A percentile compares a stretch with the other conserved stretches of the same genome.
phyloP scores from a whole-genome alignment of 2,797 vertebrate genomes.

The Vireo griseus region DNA sequence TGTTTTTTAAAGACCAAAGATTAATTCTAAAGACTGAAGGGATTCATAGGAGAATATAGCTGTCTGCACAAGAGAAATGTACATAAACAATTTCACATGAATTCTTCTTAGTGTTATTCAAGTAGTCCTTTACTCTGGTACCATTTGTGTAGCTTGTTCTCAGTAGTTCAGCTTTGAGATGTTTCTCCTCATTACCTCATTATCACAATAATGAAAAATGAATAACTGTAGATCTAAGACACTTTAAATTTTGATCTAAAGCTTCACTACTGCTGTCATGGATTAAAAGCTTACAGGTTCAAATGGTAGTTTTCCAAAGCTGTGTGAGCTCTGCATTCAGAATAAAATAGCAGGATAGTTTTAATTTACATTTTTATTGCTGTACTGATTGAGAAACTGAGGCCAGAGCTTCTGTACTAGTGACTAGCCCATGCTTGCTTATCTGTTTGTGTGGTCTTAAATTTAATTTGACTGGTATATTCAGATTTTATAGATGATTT shows the following conservation, averaged over 20 bases:
- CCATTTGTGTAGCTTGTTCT: neutral
- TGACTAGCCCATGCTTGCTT: neutral
- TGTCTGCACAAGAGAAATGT: neutral
- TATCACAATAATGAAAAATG: neutral
- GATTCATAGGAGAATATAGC: neutral
- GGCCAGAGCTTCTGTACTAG: neutral
- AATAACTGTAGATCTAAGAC: neutral
- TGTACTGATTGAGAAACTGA: neutral
- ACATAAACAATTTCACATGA: fast-evolving
- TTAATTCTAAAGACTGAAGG: neutral
- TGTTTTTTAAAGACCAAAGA: neutral
- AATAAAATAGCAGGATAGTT: neutral
- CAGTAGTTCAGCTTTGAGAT: neutral
- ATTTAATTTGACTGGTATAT: neutral
- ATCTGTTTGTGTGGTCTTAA: neutral
- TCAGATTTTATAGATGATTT: neutral
- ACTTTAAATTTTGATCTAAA: neutral
- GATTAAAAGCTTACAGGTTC: neutral
- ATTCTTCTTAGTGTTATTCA: neutral
- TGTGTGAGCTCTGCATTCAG: neutral
- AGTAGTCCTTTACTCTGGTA: neutral
- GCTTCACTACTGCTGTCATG: fast-evolving
- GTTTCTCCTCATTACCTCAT: neutral
- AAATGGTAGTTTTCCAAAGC: neutral
- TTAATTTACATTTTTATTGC: neutral